phyloP scores from a whole-genome alignment of 2,888 invertebrate species.

The Lamellibrachia columna region DNA sequence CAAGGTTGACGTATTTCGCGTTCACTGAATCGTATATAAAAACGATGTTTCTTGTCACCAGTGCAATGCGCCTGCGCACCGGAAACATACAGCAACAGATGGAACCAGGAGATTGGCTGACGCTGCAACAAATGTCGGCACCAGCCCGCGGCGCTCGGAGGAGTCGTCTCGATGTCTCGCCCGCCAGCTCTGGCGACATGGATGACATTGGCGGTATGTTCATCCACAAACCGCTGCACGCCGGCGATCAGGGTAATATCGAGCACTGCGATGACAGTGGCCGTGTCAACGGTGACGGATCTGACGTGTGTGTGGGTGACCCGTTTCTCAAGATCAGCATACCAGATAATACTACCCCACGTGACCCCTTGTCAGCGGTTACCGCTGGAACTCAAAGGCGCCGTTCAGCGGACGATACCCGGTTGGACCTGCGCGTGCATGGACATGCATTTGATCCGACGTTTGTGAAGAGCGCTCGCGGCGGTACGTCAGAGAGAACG shows the following conservation, averaged over 20 bases:
- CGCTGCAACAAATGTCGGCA: neutral
- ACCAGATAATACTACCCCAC: neutral
- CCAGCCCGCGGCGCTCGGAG: neutral
- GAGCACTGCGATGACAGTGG: neutral
- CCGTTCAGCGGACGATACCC: neutral
- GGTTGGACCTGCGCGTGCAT: neutral
- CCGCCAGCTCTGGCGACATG: neutral
- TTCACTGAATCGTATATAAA: neutral
- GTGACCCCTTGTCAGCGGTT: neutral
- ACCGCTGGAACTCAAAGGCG: neutral
- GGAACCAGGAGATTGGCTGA: neutral
- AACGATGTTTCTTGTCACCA: neutral
- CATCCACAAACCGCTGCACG: neutral
- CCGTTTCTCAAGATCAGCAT: neutral
- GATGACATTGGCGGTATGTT: neutral
- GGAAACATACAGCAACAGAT: neutral
- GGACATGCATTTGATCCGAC: neutral
- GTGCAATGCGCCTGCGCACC: neutral
- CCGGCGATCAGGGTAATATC: neutral
- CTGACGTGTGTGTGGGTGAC: neutral
- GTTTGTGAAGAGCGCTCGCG: neutral
- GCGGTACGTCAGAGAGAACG: neutral
- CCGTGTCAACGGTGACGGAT: neutral
- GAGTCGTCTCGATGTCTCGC: neutral
- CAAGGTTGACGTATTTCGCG: too few relatives aligned